Base-by-base conservation (phyloP, 2,888 invertebrate species). In the Choristoneura rosaceana region DNA sequence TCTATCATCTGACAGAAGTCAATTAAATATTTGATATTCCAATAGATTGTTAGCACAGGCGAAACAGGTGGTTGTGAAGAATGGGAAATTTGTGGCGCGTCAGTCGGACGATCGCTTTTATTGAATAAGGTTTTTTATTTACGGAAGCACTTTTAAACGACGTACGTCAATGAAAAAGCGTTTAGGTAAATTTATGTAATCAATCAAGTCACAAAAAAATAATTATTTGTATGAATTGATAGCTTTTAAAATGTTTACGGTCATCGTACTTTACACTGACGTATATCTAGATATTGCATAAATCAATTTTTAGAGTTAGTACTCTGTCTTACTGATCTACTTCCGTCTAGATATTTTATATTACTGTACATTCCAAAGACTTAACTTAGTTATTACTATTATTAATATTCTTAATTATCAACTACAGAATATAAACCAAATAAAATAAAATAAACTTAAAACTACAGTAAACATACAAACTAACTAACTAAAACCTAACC, bases 21-120 rank as follows among this genome's bases (percentile, higher is more conserved):
- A 73, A 73, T 73, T 73, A 73, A 73, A 73, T 73, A 73, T 73
- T 73, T 73, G 73, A 68, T 64, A 73, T 69, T 69, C 63, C 45
- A 68, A 68, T 71, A 71, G 68, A 73, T 69, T 69, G 73, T 73
- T 73, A 69, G 73, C 64, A 69, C 52, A 58, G 59, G 43, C 67
- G 47, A 65, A 50, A 58, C 61, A 45, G 63, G 73, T 68, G 63
- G 62, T 43, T 47, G 47, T 47, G 38, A 14, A 50, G 61, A 69
- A 64, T 64, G 25, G 68, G 14, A 61, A 61, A 55, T 62, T 38
- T 60, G 68, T 17, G 15, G 50, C 17, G 25, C 34, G 64, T 64
- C 64, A 64, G 71, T 68, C 58, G 67, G 55, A 71, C 38, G 62
- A 67, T 59, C 62, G 62, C 66, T 71, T 67, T 67, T 45, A 62